Conservation (phyloP, 2,797 vertebrate species). For the Ctenopoma kingsleyae region DNA sequence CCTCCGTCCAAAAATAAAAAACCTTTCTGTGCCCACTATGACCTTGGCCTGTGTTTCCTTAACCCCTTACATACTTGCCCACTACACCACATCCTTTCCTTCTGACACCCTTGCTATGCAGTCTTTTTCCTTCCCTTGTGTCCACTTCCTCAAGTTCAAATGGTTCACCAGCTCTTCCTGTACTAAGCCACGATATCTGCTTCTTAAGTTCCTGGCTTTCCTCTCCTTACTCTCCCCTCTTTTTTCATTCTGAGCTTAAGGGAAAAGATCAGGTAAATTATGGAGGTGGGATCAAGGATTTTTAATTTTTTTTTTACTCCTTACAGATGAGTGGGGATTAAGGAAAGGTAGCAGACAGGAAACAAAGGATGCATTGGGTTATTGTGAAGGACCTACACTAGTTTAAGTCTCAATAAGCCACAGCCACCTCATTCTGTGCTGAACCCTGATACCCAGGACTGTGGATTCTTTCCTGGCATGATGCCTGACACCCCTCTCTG, state of each 20-base stretch:
- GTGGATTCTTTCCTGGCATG: slow-evolving; percentile 80
- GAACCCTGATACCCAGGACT: slow-evolving; percentile 66
- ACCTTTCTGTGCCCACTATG: slow-evolving; percentile 45
- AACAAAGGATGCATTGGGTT: slow-evolving; percentile 46
- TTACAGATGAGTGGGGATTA: slow-evolving; percentile 61
- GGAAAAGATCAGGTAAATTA: slow-evolving; percentile 31
- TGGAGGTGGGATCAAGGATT: slow-evolving; percentile 14
- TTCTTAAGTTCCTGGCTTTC: slow-evolving; percentile 50
- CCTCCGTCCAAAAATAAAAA: slow-evolving; percentile 36
- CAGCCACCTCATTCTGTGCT: slow-evolving; percentile 65
- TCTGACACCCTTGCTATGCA: slow-evolving; percentile 73
- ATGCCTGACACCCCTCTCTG: slow-evolving; percentile 70
- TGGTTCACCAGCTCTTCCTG: slow-evolving; percentile 53
- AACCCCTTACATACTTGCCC: slow-evolving; percentile 62
- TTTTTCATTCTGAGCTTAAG: slow-evolving; percentile 34
- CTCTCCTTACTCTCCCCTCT: slow-evolving; percentile 68
- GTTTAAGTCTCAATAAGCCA: slow-evolving; percentile 28
- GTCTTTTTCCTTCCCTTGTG: slow-evolving; percentile 56
- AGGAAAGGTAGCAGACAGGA: slow-evolving; percentile 57
- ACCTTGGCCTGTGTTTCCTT: slow-evolving; percentile 56
- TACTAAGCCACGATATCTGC: slow-evolving; percentile 61
- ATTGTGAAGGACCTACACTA: slow-evolving; percentile 39
- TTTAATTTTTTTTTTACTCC: slow-evolving; percentile 28
- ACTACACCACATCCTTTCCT: slow-evolving; percentile 61
- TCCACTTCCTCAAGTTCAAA: slow-evolving; percentile 57